A percentile compares a stretch with the other conserved stretches of the same genome.
These are phyloP conservation scores for Salvelinus fontinalis DNA, from an alignment of 2,113 vertebrate genomes.

Conservation along the genomic window DNA sequence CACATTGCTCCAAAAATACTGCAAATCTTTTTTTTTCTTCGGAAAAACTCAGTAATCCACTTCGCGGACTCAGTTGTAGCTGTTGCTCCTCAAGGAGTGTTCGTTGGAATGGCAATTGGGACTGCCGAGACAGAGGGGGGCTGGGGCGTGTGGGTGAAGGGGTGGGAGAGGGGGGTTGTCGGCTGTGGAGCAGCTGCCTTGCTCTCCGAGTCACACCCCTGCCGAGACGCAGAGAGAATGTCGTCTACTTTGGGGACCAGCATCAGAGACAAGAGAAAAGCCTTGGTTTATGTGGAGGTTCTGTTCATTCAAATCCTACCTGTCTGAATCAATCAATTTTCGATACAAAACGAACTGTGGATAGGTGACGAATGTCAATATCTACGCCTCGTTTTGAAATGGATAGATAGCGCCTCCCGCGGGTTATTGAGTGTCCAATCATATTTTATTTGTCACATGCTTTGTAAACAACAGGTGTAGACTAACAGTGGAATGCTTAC, in stretches of 20 bases:
- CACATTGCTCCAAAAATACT: conserved; percentile 1
- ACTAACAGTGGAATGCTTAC: no score
- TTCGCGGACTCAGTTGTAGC: conserved; percentile 55
- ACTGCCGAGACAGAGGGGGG: conserved; percentile 32
- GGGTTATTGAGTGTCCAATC: conserved; percentile 28
- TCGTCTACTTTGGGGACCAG: neutral
- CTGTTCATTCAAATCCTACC: conserved; percentile 7
- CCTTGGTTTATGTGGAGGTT: neutral
- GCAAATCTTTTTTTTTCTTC: neutral
- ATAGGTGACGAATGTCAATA: conserved; percentile 32
- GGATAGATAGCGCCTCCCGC: conserved; percentile 46
- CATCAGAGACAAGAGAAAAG: neutral
- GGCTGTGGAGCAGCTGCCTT: neutral
- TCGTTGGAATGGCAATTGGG: conserved; percentile 72
- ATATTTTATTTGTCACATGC: no score
- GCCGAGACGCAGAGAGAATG: neutral
- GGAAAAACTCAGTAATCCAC: conserved; percentile 30
- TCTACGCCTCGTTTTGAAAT: conserved; percentile 35
- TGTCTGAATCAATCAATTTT: conserved; percentile 33
- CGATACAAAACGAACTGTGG: conserved; percentile 46
- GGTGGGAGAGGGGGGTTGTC: conserved; percentile 12
- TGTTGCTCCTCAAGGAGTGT: conserved; percentile 71
- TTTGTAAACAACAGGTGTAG: no score
- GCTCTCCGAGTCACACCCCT: conserved; percentile 23
- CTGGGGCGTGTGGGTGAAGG: conserved; percentile 14